Evolutionary conservation across 2,888 invertebrate species (phyloP).

Genomic region (Macrophya annulata): DNA sequence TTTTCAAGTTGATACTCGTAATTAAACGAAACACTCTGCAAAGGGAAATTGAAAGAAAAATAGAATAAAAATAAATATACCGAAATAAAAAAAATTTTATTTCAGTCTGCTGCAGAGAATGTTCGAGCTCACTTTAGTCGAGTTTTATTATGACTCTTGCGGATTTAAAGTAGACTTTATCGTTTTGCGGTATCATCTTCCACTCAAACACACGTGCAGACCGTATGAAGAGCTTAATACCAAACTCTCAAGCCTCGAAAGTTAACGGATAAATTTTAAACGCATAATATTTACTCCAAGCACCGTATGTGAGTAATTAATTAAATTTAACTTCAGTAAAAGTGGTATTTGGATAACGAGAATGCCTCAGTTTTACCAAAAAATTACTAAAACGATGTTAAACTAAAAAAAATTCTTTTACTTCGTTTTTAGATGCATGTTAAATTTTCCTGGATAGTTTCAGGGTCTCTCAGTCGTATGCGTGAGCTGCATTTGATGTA

Average conservation of each 20-base stretch:
- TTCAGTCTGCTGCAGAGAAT: neutral
- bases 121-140: neutral
- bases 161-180: neutral
- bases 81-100: neutral
- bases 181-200: neutral
- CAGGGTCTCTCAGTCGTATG: neutral
- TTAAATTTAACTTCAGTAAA: neutral
- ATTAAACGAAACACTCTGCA: neutral
- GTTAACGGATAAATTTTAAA: neutral
- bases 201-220: neutral
- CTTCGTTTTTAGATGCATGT: neutral
- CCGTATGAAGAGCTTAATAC: neutral
- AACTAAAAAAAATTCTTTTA: neutral
- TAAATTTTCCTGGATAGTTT: neutral
- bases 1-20: neutral
- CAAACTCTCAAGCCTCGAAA: neutral
- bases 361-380: neutral
- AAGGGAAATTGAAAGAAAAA: neutral
- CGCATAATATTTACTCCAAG: neutral
- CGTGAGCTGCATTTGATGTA: neutral
- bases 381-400: neutral
- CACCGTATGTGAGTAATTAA: constrained; percentile 11
- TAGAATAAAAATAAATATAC: neutral
- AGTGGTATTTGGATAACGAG: neutral
- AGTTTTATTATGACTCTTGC: neutral